phyloP scores from a whole-genome alignment of 2,113 vertebrate genomes.

The Tragelaphus scriptus region DNA sequence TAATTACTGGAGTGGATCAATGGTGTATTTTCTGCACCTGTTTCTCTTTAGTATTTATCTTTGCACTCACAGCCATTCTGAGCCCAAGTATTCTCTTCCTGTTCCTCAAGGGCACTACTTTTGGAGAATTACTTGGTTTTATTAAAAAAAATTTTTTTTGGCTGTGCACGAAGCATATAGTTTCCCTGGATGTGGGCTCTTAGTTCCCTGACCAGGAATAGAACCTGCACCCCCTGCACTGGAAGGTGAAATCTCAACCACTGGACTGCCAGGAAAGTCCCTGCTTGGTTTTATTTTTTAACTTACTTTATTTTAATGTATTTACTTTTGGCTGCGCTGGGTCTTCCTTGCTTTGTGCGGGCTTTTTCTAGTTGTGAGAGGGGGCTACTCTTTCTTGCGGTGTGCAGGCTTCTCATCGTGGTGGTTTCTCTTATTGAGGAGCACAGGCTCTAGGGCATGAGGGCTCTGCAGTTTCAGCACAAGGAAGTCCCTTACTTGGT shows the following conservation, averaged over 20 bases:
- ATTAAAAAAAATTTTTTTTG: not conserved
- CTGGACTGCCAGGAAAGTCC: not conserved
- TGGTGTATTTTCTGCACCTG: not conserved
- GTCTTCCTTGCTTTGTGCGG: not conserved
- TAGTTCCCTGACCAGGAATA: not conserved
- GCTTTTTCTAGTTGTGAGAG: not conserved
- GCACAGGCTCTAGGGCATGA: not conserved
- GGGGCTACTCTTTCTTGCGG: not conserved
- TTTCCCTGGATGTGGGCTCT: not conserved
- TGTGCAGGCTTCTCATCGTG: not conserved
- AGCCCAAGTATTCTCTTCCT: not conserved
- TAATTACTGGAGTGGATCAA: not conserved
- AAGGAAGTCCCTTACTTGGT: not conserved
- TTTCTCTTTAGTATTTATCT: not conserved
- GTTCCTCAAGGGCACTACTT: not conserved
- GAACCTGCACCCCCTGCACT: not conserved
- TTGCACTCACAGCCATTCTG: not conserved
- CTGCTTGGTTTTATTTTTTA: not conserved
- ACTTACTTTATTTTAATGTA: not conserved
- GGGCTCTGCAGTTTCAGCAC: not conserved
- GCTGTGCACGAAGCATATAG: not conserved
- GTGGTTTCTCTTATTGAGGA: not conserved
- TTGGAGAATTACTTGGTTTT: slow-evolving; percentile 19
- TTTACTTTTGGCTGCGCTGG: not conserved
- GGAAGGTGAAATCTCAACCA: not conserved